Base-by-base conservation (phyloP, 2,113 vertebrate species). In the Bos indicus region DNA sequence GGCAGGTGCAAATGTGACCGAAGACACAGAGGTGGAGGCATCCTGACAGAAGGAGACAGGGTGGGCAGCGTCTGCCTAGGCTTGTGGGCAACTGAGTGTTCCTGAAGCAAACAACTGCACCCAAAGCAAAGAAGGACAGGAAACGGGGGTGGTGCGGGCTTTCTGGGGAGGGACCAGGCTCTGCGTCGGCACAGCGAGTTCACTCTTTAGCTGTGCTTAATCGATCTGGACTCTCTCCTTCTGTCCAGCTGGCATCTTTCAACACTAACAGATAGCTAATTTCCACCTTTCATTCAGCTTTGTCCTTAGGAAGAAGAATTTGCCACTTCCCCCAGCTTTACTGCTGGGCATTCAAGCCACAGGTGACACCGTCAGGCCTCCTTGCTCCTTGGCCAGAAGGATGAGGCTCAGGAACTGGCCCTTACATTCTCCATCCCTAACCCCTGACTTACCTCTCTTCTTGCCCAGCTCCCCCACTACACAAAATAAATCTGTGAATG, bases 211-310 rank as follows among this genome's bases (percentile, higher is more conserved):
- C 43, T 60, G 11, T 81, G 43, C 81, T 90, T 97, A 77, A 62
- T 94, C 85, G 74, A 94, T 93, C 60, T 74, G 54, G 28, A 36
- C 92, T 98, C 60, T 93, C 9, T 85, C 88, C 85, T 48, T 92
- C 94, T 97, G 85, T 95, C 77, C 60, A 40, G 7, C 46, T 92
- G 78, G 88, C 85, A 96, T 94, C 51, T 94, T 64, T 78, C 7
- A 64, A 59, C 67, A 85, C 15, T 74, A 84, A 96, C 48, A 96
- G 67, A 62, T 43, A 94, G 43, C 71, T 94, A 62, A 89, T 90
- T 74, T 80, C 78, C 19, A 89, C 23, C n/a, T 19, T 94, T 67
- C 14, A 6, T 78, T 86, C 88, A 67, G 23, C 30, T 94, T 92
- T 94, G 57, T 33, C n/a, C 48, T 90, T 91, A 8, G 40, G 78